Evolutionary conservation across 2,888 invertebrate genomes (phyloP).

Genomic region (Hydroisotoma schaefferi): DNA sequence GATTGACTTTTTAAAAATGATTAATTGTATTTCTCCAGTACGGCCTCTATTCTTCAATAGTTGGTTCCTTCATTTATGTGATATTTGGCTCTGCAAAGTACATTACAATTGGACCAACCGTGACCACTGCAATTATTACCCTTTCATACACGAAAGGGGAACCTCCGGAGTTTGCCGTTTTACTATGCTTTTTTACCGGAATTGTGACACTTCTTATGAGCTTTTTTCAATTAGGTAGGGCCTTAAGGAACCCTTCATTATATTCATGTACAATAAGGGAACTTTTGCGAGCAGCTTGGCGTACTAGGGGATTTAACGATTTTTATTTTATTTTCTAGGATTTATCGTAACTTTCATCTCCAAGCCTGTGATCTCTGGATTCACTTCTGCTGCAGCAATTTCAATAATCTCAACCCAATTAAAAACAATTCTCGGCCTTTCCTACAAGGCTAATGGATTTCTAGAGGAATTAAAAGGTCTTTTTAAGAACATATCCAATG

Average conservation of each 20-base stretch:
- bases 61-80: conserved; percentile 56
- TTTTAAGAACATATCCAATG: conserved; percentile 64
- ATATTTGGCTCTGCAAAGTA: conserved; percentile 56
- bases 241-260: too few relatives aligned
- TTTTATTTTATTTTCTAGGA: too few relatives aligned
- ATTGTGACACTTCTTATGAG: conserved; percentile 79
- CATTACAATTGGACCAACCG: conserved; percentile 56
- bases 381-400: conserved; percentile 86
- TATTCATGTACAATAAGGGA: too few relatives aligned
- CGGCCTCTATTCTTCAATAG: conserved; percentile 57
- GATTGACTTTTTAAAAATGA: too few relatives aligned
- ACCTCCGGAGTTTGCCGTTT: conserved; percentile 71
- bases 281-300: neutral
- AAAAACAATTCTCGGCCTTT: conserved; percentile 67
- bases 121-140: conserved; percentile 65
- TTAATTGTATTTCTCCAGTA: conserved; percentile 52
- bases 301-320: neutral
- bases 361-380: conserved; percentile 74
- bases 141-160: conserved; percentile 65
- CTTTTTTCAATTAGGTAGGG: conserved; percentile 50
- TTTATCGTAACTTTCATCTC: conserved; percentile 86
- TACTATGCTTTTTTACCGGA: conserved; percentile 77
- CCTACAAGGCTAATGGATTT: conserved; percentile 69
- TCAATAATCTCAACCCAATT: conserved; percentile 85
- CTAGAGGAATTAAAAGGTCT: conserved; percentile 70